A percentile compares a stretch with the other conserved stretches of the same genome.
phyloP scores from a whole-genome alignment of 2,888 invertebrate species.

The Hemistola chrysoprasaria region DNA sequence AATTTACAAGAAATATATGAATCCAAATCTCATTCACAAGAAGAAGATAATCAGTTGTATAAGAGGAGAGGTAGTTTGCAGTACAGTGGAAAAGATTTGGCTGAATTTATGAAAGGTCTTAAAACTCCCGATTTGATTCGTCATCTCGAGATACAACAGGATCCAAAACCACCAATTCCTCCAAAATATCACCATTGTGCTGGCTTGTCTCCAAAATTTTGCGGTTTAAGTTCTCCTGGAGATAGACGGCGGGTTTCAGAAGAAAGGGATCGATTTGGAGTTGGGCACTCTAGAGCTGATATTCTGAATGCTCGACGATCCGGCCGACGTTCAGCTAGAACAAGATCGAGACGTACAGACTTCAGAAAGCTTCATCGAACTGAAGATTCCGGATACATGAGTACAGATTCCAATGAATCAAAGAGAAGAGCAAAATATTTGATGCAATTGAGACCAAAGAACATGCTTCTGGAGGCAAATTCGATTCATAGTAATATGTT shows the following conservation, averaged over 20 bases:
- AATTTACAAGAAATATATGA: conserved; percentile 91
- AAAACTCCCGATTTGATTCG: conserved; percentile 62
- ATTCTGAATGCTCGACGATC: conserved; percentile 63
- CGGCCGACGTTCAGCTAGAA: conserved; percentile 63
- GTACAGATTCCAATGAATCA: conserved; percentile 89
- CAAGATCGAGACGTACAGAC: conserved; percentile 67
- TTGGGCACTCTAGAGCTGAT: conserved; percentile 52
- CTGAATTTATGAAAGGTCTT: conserved; percentile 52
- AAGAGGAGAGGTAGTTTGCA: conserved; percentile 66
- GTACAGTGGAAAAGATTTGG: conserved; percentile 54
- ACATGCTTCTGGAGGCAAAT: conserved; percentile 45
- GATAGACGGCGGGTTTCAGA: conserved; percentile 59
- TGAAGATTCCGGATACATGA: conserved; percentile 92
- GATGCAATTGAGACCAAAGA: conserved; percentile 67
- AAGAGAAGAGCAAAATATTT: conserved; percentile 72
- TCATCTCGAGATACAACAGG: conserved; percentile 52
- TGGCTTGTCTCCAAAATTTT: conserved; percentile 54
- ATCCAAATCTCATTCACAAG: conserved; percentile 81
- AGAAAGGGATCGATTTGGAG: conserved; percentile 63
- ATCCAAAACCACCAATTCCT: conserved; percentile 68
- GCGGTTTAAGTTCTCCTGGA: conserved; percentile 52
- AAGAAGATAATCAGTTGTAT: conserved; percentile 53
- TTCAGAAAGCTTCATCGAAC: conserved; percentile 67
- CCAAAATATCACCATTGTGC: conserved; percentile 58
- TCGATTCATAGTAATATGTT: conserved; percentile 37